A percentile compares a stretch with the other conserved stretches of the same genome.
Evolutionary conservation across 2,797 vertebrate genomes (phyloP).

Genomic region (Lerista edwardsae): DNA sequence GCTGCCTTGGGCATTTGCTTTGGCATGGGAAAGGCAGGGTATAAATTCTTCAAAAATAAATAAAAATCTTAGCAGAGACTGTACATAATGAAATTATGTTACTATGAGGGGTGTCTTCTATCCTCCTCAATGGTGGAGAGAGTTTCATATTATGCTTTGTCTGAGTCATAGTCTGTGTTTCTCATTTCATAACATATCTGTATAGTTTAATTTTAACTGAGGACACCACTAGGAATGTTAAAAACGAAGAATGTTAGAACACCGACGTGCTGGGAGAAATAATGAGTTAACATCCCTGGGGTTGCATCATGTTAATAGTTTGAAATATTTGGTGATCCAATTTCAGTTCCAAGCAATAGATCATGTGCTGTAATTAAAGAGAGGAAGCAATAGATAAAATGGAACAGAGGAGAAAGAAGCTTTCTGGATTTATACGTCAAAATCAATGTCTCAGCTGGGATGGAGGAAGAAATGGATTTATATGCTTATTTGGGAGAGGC

Average conservation of each 20-base stretch:
- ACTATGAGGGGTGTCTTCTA: not conserved
- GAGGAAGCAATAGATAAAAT: constrained; percentile 45
- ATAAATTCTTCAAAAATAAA: too few species aligned
- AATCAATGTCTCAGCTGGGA: constrained; percentile 41
- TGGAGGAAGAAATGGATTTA: constrained; percentile 45
- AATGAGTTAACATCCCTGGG: constrained; percentile 2
- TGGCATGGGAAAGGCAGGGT: too few species aligned
- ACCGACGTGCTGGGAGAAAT: constrained; percentile 40
- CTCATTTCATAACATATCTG: constrained; percentile 42
- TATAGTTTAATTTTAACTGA: constrained; percentile 24
- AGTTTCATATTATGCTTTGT: not conserved
- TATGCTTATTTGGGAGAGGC: constrained; percentile 21
- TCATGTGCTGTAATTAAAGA: constrained; percentile 49
- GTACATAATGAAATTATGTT: not conserved
- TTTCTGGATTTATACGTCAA: constrained; percentile 56
- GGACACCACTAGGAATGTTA: not conserved
- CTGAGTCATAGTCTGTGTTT: constrained; percentile 15
- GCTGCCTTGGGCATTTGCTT: too few species aligned
- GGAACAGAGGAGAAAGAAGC: constrained; percentile 32
- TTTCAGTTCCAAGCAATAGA: constrained; percentile 44
- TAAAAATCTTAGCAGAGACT: too few species aligned
- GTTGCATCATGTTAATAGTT: constrained; percentile 35
- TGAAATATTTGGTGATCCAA: constrained; percentile 44
- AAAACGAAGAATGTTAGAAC: constrained; percentile 45
- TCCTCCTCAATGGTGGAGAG: constrained; percentile 7